Evolutionary conservation across 2,888 invertebrate genomes (phyloP).

Genomic region (Monopis laevigella): DNA sequence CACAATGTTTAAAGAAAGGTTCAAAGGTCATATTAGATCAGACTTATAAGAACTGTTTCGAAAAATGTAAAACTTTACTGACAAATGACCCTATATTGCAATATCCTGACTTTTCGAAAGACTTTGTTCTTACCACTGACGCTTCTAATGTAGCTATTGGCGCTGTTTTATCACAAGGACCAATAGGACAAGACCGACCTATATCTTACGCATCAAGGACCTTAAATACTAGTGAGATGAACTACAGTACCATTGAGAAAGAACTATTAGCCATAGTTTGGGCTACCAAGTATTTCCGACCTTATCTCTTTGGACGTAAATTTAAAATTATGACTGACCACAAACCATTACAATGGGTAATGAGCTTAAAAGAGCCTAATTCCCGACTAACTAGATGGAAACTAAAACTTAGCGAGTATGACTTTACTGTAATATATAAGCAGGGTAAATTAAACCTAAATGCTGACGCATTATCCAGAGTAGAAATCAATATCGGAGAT

Average conservation of each 20-base stretch:
- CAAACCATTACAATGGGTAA: conserved; percentile 30
- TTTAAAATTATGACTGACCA: conserved; percentile 39
- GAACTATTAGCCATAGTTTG: conserved; percentile 32
- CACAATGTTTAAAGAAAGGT: conserved; percentile 22
- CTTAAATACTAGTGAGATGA: conserved; percentile 21
- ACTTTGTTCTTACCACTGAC: conserved; percentile 24
- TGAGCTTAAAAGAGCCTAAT: conserved; percentile 32
- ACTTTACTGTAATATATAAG: conserved; percentile 24
- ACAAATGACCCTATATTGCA: conserved; percentile 28
- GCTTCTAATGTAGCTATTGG: conserved; percentile 25
- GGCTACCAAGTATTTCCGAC: conserved; percentile 30
- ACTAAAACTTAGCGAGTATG: conserved; percentile 25
- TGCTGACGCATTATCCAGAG: conserved; percentile 25
- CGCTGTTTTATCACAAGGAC: conserved; percentile 25
- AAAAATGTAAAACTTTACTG: conserved; percentile 25
- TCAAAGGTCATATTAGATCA: conserved; percentile 15
- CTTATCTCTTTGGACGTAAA: conserved; percentile 30
- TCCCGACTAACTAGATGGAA: conserved; percentile 32
- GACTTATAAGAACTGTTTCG: conserved; percentile 21
- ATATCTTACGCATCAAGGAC: conserved; percentile 24
- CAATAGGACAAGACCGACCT: conserved; percentile 23
- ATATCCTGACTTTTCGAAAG: conserved; percentile 30
- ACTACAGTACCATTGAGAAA: conserved; percentile 28
- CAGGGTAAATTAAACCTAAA: conserved; percentile 23
- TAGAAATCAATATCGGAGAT: too few relatives aligned